Base-by-base conservation (phyloP, 2,888 invertebrate genomes). In the Agrenia bidenticulata region DNA sequence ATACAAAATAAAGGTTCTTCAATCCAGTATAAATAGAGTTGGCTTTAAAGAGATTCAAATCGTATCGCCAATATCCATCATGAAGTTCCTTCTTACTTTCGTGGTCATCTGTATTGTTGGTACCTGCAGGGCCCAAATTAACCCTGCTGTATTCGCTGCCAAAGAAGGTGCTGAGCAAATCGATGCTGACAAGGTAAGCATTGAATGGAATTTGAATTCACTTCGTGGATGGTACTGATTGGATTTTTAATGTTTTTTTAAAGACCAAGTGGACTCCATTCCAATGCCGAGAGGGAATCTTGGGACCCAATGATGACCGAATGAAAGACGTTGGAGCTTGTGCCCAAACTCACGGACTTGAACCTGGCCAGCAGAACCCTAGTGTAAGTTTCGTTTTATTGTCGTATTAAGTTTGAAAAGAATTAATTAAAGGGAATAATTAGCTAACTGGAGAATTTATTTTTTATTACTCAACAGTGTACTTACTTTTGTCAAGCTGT, bases 321-420 rank as follows among this genome's bases (percentile, higher is more conserved):
- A 55, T 55, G 55, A 55, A 55, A 32, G 55, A 27, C 2, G 27
- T 55, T n/a, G 55, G 55, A 27, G 55, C 55, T 55, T 55, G 55
- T 32, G 55, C 51, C 7, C 4, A n/a, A 4, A 15, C 4, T 9
- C 15, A n/a, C 15, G 45, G 45, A 32, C 5, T 7, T 32, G 32
- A 11, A 45, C 45, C 45, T 9, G 45, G 15, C n/a, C 4, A 45
- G 45, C 4, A n/a, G 13, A 51, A 51, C 17, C 9, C 51, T 7
- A 23, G 9, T 15, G 23, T 13, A 13, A 51, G 23, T 51, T 9
- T n/a, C n/a, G n/a, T n/a, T n/a, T 32, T 32, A 4, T 32, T 32
- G 11, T 32, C 32, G 32, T 32, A 32, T 32, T 32, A 7, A 45
- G 19, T 45, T n/a, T 9, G 45, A 19, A 45, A 45, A 45, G 5